These are phyloP conservation scores for Phyllostomus hastatus DNA, from an alignment of 2,113 vertebrate genomes.

Conservation along the genomic window DNA sequence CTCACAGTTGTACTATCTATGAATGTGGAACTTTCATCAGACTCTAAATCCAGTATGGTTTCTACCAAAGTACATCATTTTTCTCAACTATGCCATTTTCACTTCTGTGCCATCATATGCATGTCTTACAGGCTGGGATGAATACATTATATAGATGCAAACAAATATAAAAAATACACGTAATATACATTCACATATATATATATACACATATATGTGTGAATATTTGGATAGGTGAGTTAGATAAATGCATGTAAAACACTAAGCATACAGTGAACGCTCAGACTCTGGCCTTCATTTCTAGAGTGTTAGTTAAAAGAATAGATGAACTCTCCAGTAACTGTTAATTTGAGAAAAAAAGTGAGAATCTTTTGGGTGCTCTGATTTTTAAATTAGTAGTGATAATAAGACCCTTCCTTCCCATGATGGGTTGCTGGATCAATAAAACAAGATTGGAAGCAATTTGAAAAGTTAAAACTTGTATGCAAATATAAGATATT, in stretches of 20 bases:
- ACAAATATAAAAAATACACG: neutral
- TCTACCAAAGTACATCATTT: neutral
- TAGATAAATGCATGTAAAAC: neutral
- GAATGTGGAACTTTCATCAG: neutral
- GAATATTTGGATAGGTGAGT: neutral
- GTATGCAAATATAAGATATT: neutral
- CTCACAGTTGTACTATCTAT: neutral
- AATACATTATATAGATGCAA: neutral
- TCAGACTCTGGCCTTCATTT: neutral
- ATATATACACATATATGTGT: no score
- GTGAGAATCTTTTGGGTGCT: neutral
- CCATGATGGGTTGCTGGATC: neutral
- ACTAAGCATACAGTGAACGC: neutral
- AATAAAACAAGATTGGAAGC: neutral
- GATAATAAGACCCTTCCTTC: neutral
- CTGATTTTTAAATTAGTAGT: neutral
- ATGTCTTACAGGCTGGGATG: neutral
- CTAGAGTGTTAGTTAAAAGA: neutral
- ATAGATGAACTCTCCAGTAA: neutral
- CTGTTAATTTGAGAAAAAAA: neutral
- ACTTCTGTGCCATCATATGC: neutral
- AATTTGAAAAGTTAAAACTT: neutral
- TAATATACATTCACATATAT: neutral
- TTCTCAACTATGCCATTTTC: neutral
- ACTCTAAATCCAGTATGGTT: neutral